Conservation (phyloP, 2,113 vertebrate genomes). For the Phrynosoma blainvillii region DNA sequence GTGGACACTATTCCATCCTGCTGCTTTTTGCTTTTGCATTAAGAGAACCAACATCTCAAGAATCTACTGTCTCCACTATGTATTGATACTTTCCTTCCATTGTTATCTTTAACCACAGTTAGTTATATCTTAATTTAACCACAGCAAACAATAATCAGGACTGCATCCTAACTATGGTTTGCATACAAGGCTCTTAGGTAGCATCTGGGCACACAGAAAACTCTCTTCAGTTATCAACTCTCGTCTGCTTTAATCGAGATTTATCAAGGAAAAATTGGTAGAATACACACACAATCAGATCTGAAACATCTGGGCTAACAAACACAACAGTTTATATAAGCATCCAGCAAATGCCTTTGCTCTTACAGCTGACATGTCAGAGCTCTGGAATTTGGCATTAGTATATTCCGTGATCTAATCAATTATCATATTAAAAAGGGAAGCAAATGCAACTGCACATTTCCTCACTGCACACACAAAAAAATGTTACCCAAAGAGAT, state of each 20-base stretch:
- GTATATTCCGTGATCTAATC: neutral
- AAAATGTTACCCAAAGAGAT: neutral
- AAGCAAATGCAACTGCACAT: neutral
- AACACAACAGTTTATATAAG: constrained; percentile 14
- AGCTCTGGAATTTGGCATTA: constrained; percentile 29
- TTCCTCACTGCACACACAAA: neutral
- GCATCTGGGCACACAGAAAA: neutral
- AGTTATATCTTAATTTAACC: no score
- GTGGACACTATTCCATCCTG: no score
- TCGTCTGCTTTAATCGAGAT: neutral
- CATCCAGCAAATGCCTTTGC: neutral
- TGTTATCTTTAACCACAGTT: no score
- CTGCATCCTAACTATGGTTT: no score
- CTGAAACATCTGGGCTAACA: neutral
- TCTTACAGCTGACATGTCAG: constrained; percentile 6
- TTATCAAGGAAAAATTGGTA: neutral
- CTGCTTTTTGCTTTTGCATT: no score
- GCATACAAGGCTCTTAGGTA: no score
- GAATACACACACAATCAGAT: neutral
- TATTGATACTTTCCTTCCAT: no score
- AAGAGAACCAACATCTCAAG: no score
- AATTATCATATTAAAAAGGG: constrained; percentile 32
- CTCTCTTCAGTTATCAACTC: neutral
- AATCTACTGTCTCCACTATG: no score
- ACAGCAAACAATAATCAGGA: no score